Conservation (phyloP, 2,888 invertebrate genomes). For the Stramonita haemastoma region DNA sequence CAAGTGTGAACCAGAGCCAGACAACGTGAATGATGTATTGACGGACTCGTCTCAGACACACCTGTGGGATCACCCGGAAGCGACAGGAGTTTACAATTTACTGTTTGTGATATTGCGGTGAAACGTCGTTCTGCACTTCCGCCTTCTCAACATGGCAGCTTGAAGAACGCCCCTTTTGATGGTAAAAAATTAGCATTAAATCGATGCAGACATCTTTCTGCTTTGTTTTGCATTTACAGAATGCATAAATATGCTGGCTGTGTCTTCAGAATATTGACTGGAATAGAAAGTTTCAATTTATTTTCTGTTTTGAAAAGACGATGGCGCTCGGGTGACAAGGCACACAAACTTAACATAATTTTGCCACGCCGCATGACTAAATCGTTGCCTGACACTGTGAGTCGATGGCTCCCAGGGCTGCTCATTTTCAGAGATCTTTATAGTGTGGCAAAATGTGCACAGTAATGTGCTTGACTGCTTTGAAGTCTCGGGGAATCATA, state of each 20-base stretch:
- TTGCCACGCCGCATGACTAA: neutral
- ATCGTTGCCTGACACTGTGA: neutral
- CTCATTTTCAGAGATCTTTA: too few relatives aligned
- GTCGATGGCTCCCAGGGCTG: neutral
- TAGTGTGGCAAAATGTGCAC: too few relatives aligned
- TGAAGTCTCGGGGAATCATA: too few relatives aligned
- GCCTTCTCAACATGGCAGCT: slow-evolving; percentile 4
- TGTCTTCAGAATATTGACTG: neutral
- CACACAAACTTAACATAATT: slow-evolving; percentile 21
- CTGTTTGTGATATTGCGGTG: neutral
- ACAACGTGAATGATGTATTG: neutral
- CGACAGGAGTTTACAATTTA: neutral
- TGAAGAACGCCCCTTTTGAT: slow-evolving; percentile 6
- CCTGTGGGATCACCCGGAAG: neutral
- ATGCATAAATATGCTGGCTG: neutral
- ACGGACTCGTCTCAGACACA: neutral
- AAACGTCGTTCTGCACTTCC: slow-evolving; percentile 16
- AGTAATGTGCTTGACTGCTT: too few relatives aligned
- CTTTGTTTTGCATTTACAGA: neutral
- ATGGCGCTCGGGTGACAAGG: neutral
- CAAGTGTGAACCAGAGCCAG: neutral
- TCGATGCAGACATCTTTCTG: too few relatives aligned
- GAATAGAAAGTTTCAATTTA: neutral
- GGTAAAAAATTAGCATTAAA: neutral
- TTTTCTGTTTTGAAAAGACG: neutral